A percentile compares a stretch with the other conserved stretches of the same genome.
Evolutionary conservation across 2,888 invertebrate genomes (phyloP).

Genomic region (Pheosia tremula): DNA sequence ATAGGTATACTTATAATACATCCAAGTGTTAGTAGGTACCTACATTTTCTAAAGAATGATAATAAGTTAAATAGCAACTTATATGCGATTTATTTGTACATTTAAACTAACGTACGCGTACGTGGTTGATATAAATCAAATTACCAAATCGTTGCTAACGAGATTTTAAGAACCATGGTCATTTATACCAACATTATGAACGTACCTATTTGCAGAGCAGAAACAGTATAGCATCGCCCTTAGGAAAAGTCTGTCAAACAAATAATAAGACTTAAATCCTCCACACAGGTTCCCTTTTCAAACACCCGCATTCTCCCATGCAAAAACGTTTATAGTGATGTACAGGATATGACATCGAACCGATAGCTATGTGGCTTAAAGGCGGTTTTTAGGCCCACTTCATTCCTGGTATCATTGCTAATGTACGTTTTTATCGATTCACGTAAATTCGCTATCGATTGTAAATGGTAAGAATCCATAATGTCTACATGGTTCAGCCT

Average conservation of each 20-base stretch:
- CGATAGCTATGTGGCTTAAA: neutral
- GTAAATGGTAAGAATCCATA: neutral
- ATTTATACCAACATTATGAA: too few relatives aligned
- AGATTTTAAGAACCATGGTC: too few relatives aligned
- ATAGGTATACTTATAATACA: too few relatives aligned
- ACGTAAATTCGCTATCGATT: neutral
- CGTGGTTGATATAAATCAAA: too few relatives aligned
- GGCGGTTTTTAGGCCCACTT: neutral
- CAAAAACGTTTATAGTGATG: slow-evolving; percentile 1
- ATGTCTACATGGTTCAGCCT: neutral
- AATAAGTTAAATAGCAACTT: too few relatives aligned
- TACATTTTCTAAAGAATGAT: too few relatives aligned
- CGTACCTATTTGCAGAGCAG: neutral
- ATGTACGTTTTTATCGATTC: neutral
- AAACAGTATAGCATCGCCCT: slow-evolving; percentile 1
- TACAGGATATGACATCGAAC: neutral
- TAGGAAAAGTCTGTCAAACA: neutral
- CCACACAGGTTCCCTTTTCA: neutral
- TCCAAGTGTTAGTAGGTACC: too few relatives aligned
- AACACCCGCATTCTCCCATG: neutral
- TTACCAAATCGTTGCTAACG: too few relatives aligned
- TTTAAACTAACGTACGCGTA: too few relatives aligned
- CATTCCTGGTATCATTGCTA: neutral
- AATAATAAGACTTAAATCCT: neutral
- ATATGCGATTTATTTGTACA: too few relatives aligned